These are phyloP conservation scores for Gymnorhina tibicen DNA, from an alignment of 2,113 vertebrate species.

Conservation along the genomic window DNA sequence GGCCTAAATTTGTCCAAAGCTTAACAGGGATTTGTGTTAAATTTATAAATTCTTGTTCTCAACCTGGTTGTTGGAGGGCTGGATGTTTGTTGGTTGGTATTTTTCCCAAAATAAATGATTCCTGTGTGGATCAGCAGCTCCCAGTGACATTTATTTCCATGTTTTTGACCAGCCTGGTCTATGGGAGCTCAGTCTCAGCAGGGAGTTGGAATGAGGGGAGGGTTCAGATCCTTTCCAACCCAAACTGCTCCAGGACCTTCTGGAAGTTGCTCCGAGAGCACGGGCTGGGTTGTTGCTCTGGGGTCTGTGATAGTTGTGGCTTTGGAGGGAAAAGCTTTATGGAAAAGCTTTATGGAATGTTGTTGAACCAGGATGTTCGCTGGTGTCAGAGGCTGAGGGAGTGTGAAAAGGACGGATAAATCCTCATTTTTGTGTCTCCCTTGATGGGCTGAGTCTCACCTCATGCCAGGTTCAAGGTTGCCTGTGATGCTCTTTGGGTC, in stretches of 20 bases:
- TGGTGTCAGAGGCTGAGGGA: background rate
- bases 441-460: background rate
- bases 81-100: accelerated
- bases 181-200: background rate
- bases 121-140: background rate
- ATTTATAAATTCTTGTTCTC: background rate
- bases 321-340: background rate
- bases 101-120: background rate
- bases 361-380: too few relatives aligned
- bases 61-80: background rate
- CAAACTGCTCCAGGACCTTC: background rate
- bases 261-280: background rate
- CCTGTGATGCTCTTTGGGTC: background rate
- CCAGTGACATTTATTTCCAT: accelerated
- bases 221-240: background rate
- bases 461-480: accelerated
- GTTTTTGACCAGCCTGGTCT: background rate
- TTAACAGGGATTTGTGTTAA: background rate
- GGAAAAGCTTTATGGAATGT: background rate
- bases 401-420: background rate
- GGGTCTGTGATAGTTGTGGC: background rate
- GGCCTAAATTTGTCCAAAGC: background rate
- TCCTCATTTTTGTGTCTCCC: background rate
- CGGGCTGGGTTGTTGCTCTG: too few relatives aligned
- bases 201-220: background rate